Evolutionary conservation across 2,797 vertebrate species (phyloP).

Genomic region (Hafferia zeledoni): DNA sequence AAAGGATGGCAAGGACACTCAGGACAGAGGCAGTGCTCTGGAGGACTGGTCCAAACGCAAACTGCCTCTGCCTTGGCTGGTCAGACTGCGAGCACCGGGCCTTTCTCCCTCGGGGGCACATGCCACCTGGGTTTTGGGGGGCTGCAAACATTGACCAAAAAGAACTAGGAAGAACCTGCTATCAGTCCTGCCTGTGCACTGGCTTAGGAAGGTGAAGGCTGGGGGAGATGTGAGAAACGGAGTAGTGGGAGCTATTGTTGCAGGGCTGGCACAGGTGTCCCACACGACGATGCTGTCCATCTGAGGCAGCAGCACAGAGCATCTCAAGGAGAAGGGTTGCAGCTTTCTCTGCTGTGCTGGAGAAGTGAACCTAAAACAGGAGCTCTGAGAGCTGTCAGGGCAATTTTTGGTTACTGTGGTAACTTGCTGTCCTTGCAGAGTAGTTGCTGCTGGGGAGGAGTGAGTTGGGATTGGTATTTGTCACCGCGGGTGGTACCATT

Average conservation of each 20-base stretch:
- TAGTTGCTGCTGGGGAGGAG: neutral
- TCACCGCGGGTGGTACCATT: neutral
- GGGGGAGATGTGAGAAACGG: neutral
- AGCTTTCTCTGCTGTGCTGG: neutral
- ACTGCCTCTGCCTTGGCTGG: neutral
- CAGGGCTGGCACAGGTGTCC: neutral
- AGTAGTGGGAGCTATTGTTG: neutral
- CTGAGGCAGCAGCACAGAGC: neutral
- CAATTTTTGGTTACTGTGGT: neutral
- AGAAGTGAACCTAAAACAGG: neutral
- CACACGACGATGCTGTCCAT: fast-evolving
- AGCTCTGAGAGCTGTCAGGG: neutral
- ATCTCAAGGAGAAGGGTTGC: neutral
- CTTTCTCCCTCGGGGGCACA: neutral
- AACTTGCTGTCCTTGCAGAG: neutral
- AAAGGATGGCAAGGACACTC: neutral
- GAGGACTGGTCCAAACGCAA: neutral
- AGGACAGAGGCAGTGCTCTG: neutral
- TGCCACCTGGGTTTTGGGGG: neutral
- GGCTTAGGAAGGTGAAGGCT: neutral
- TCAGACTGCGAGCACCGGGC: neutral
- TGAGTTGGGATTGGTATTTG: neutral
- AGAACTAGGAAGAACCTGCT: neutral
- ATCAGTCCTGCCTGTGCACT: neutral
- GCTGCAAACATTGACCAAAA: neutral